A percentile compares a stretch with the other conserved stretches of the same genome.
Evolutionary conservation across 2,113 vertebrate genomes (phyloP).

Genomic region (Actenoides lindsayi): DNA sequence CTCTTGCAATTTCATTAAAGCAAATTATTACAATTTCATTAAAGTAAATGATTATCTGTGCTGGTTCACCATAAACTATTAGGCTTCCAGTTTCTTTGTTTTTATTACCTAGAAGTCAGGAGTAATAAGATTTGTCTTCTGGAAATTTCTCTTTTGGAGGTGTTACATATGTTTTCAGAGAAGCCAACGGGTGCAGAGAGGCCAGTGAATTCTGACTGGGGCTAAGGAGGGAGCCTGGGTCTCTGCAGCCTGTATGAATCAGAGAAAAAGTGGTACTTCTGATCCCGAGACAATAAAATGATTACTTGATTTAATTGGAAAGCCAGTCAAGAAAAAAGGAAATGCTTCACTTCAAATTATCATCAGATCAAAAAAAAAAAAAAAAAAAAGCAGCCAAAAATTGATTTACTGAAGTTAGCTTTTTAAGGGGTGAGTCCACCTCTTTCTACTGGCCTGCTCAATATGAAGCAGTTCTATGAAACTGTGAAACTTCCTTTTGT

Average conservation of each 20-base stretch:
- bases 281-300: background rate
- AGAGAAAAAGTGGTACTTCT: background rate
- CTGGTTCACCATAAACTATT: background rate
- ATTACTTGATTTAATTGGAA: background rate
- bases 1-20: background rate
- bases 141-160: background rate
- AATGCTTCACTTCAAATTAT: background rate
- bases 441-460: background rate
- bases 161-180: background rate
- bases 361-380: background rate
- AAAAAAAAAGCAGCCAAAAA: background rate
- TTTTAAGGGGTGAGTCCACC: background rate
- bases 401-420: background rate
- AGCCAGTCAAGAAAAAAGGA: background rate
- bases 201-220: background rate
- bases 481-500: background rate
- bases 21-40: background rate
- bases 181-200: background rate
- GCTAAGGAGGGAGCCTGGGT: background rate
- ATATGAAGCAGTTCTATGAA: background rate
- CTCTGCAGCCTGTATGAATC: background rate
- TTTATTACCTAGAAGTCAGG: background rate
- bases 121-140: background rate
- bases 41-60: background rate
- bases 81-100: background rate